Evolutionary conservation across 92 coral and sea anemone species (phyloP), one percentile per base, ranked within the genome.

Genomic region (Heliopora coerulea): DNA sequence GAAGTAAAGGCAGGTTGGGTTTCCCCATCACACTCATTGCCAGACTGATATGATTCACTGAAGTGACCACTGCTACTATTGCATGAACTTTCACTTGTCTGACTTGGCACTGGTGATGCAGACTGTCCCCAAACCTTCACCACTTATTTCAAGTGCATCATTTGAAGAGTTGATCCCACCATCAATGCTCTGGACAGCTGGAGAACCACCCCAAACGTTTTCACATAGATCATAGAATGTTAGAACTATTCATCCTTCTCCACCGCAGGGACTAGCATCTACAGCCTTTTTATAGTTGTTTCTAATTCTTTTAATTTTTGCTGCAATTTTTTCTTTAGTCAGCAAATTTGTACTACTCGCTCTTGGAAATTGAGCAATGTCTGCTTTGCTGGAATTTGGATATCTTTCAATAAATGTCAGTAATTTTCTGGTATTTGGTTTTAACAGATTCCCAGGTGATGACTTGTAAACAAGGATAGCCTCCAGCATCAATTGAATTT

Each of bases 181-280:
- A 54, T 13, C 14, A 61, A 81, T 37, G 32, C 80, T 74, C 49
- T 75, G 58, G 21, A 57, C 86, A 23, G 86, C 80, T 49, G 86
- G 78, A 0, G 62, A 74, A 40, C 86, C 86, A 54, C 81, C 86
- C 82, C 78, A 83, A 12, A 77, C 60, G 61, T 49, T 52, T 40
- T 59, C 62, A 31, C 82, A 83, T 26, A 44, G 59, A 59, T 83
- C 59, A 61, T 61, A 78, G 26, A 83, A 63, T 20, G 79, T 78
- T 31, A 57, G 54, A 37, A 67, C 83, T 46, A 83, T 75, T 62
- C 80, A 17, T 19, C 80, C 83, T 25, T 80, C 85, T 49, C 84
- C 83, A 64, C 80, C 62, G 42, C 61, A 42, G 49, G 68, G 64
- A 63, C 88, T 78, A 15, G 66, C 58, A 46, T 78, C 80, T 26